Percentiles rank a stretch among this genome's conserved stretches.
Conservation (phyloP, 2,113 vertebrate species). For the Microcebus ravelobensis region DNA sequence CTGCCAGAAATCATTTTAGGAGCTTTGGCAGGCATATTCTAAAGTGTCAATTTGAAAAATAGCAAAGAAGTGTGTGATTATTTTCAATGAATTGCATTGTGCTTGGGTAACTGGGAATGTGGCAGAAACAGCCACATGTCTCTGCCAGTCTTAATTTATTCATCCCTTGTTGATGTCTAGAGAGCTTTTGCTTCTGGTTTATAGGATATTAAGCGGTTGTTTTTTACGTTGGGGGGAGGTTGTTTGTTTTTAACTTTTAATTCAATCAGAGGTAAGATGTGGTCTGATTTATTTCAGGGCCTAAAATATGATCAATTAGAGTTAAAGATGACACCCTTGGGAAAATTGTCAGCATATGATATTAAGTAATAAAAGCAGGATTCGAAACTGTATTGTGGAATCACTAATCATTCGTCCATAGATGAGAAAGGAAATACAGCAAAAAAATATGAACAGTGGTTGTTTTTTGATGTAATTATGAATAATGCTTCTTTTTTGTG, state of each 20-base stretch:
- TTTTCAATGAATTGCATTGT: slow-evolving; percentile 39
- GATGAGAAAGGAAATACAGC: not conserved
- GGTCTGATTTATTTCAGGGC: not conserved
- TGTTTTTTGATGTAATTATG: not conserved
- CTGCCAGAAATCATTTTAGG: slow-evolving; percentile 12
- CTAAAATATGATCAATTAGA: not conserved
- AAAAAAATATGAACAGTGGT: not conserved
- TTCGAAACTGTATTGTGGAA: not conserved
- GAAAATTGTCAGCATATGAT: not conserved
- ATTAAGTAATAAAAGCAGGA: not conserved
- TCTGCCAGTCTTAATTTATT: not conserved
- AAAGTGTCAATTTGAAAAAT: slow-evolving; percentile 57
- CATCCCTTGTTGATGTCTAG: not conserved
- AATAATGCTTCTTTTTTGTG: not conserved
- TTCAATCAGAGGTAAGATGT: not conserved
- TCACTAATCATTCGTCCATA: not conserved
- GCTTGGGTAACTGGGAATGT: not conserved
- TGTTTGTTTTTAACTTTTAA: not conserved
- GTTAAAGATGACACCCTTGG: not conserved
- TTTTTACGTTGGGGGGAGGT: not conserved
- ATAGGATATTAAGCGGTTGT: not conserved
- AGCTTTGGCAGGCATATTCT: slow-evolving; percentile 29
- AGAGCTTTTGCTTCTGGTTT: slow-evolving; percentile 1
- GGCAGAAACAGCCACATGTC: not conserved
- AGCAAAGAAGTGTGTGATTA: slow-evolving; percentile 28